Evolutionary conservation across 2,113 vertebrate species (phyloP).

Genomic region (Vidua chalybeata): DNA sequence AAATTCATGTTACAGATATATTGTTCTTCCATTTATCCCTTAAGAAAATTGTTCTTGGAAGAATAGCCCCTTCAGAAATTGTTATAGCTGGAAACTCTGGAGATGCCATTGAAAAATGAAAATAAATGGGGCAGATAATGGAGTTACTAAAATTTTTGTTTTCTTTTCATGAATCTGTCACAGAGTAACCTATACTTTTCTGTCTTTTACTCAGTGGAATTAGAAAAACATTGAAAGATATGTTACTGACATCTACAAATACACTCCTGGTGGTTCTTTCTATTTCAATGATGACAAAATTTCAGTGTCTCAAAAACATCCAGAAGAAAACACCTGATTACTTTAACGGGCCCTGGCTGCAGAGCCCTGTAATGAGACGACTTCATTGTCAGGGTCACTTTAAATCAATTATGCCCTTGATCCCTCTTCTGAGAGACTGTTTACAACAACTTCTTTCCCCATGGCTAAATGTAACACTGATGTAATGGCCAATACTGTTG

Average conservation of each 20-base stretch:
- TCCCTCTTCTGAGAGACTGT: neutral
- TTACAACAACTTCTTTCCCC: neutral
- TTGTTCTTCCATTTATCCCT: neutral
- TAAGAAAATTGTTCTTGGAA: neutral
- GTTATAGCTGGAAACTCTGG: neutral
- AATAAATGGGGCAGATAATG: neutral
- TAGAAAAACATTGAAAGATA: neutral
- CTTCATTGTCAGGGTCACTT: slow-evolving; percentile 20
- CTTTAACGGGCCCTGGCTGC: neutral
- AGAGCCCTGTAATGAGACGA: neutral
- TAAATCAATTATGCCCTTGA: slow-evolving; percentile 19
- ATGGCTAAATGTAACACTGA: neutral
- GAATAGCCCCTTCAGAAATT: neutral
- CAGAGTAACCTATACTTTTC: neutral
- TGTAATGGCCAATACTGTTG: neutral
- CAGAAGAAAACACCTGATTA: neutral
- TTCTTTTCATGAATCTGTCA: neutral
- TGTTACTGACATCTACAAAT: neutral
- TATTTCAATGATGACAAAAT: slow-evolving; percentile 16
- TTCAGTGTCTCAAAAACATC: slow-evolving; percentile 20
- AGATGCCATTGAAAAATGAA: neutral
- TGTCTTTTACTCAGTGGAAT: neutral
- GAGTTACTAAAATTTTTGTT: neutral
- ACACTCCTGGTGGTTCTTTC: slow-evolving; percentile 1
- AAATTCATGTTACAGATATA: neutral